Base-by-base conservation (phyloP, 2,888 invertebrate species). In the Drosophila neonasuta region DNA sequence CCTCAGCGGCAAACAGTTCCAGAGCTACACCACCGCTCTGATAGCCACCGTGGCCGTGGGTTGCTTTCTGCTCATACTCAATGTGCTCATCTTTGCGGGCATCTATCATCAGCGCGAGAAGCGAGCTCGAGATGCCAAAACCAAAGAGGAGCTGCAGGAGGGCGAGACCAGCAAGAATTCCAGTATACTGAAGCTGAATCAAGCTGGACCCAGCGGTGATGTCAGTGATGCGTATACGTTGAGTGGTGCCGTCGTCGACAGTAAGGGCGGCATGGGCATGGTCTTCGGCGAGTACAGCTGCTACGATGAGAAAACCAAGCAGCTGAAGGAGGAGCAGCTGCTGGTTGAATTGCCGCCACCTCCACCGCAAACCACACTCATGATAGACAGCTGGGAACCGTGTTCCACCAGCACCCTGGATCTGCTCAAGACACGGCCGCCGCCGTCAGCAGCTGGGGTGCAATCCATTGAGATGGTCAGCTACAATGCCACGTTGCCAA, bases 11-110 rank as follows among this genome's bases (percentile, higher is more conserved):
- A 95, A 95, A 66, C 96, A 96, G 86, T 96, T 96, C 87, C 96
- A 96, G 89, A 96, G 96, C 66, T 97, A 97, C 90, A 96, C 97
- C 6, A 96, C 97, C 0, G 97, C 97, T 0, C 92, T 97, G 15
- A 95, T 96, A 7, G 96, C 97, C 30, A 97, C 97, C 0, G 96
- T 97, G 71, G 96, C 95, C 1, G 96, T 96, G 8, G 96, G 96
- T 1, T 96, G 96, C 84, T 96, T 96, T 77, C 92, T 97, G 7
- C 92, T 97, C 8, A 92, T 96, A 30, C 92, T 97, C 29, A 97
- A 97, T 88, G 94, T 96, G 10, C 92, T 96, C 24, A 97, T 97
- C 78, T 97, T 97, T 86, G 96, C 96, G 46, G 97, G 97, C 1
- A 96, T 96, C 69, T 97, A 96, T 88, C 96, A 96, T 86, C 96